Percentiles rank a stretch among this genome's conserved stretches.
These are phyloP conservation scores for Uropsilus gracilis DNA, from an alignment of 2,113 vertebrate species.

Conservation along the genomic window DNA sequence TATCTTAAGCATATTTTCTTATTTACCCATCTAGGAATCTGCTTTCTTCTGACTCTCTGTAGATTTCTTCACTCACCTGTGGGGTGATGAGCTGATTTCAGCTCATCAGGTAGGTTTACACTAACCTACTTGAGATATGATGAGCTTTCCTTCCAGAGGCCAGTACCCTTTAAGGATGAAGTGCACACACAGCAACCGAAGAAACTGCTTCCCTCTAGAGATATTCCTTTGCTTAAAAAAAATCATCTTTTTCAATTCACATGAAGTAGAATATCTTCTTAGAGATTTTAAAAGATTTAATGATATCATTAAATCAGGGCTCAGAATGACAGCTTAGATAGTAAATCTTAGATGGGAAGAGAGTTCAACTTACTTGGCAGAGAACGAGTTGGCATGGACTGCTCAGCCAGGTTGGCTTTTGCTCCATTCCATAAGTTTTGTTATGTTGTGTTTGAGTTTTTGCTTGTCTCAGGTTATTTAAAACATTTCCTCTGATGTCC, in stretches of 20 bases:
- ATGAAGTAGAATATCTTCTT: background rate
- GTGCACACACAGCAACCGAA: background rate
- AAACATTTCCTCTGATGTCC: background rate
- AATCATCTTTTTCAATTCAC: slow-evolving; percentile 41
- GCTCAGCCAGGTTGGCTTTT: background rate
- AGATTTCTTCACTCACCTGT: background rate
- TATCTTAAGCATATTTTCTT: slow-evolving; percentile 54
- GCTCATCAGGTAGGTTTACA: background rate
- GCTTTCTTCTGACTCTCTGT: background rate
- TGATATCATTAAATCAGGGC: slow-evolving; percentile 48
- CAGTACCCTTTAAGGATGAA: background rate
- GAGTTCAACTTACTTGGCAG: accelerated
- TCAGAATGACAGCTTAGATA: background rate
- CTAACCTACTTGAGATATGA: background rate
- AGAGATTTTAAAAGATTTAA: slow-evolving; percentile 43
- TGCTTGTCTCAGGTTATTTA: background rate
- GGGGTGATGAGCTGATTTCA: too few relatives aligned
- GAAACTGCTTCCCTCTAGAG: background rate
- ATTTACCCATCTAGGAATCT: background rate
- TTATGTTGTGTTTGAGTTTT: background rate
- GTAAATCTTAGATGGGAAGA: background rate
- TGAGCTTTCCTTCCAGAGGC: background rate
- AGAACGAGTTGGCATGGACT: background rate
- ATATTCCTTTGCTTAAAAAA: slow-evolving; percentile 50
- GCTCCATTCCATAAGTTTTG: background rate